Evolutionary conservation across 2,888 invertebrate species (phyloP).

Genomic region (Phasia obesa): DNA sequence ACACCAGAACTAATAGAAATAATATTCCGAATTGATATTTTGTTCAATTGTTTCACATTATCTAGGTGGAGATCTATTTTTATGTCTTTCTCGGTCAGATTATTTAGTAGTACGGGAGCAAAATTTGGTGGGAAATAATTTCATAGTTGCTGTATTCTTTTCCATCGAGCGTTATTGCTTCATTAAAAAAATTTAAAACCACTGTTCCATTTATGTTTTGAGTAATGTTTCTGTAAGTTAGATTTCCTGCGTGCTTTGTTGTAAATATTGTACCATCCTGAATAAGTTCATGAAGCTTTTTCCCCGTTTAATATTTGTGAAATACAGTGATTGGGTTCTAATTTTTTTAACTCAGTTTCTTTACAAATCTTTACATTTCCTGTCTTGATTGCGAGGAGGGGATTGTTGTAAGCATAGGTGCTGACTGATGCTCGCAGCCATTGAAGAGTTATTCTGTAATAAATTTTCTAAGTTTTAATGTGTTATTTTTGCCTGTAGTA

Average conservation of each 20-base stretch:
- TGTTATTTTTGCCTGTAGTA: too few relatives aligned
- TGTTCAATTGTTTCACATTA: constrained; percentile 19
- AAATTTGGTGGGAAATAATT: constrained; percentile 18
- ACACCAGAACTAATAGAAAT: constrained; percentile 6
- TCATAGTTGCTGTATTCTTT: constrained; percentile 19
- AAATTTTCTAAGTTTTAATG: too few relatives aligned
- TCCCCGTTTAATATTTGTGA: background rate
- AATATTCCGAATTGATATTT: constrained; percentile 11
- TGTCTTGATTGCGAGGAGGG: constrained; percentile 7
- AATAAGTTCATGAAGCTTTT: constrained; percentile 17
- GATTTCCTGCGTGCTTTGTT: constrained; percentile 5
- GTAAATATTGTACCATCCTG: constrained; percentile 14
- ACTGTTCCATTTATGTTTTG: constrained; percentile 42
- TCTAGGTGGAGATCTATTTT: constrained; percentile 19
- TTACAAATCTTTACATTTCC: constrained; percentile 35
- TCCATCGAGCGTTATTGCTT: constrained; percentile 8
- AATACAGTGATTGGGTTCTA: constrained; percentile 9
- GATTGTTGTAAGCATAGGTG: constrained; percentile 11
- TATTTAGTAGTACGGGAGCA: constrained; percentile 13
- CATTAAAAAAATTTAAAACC: constrained; percentile 36
- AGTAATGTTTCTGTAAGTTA: constrained; percentile 12
- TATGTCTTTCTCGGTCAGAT: constrained; percentile 37
- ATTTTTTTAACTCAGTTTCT: constrained; percentile 12
- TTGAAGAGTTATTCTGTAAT: constrained; percentile 10
- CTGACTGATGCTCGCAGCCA: constrained; percentile 34